Conservation (phyloP, 1,140 invertebrate genomes). For the Zaprionus africanus region DNA sequence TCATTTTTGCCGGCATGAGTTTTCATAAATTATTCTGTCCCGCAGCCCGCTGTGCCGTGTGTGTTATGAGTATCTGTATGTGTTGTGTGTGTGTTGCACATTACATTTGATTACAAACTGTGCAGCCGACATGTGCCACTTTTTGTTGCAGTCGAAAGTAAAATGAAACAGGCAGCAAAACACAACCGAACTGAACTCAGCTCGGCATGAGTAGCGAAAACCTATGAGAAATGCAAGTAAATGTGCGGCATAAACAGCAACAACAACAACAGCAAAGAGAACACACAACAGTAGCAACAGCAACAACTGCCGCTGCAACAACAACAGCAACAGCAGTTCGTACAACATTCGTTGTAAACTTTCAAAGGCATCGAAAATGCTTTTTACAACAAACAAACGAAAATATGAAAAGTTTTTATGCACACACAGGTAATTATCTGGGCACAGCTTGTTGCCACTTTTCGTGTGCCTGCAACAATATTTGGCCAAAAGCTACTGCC, state of each 20-base stretch:
- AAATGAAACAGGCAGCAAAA: conserved; percentile 59
- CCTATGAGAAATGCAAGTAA: conserved; percentile 45
- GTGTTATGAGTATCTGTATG: conserved; percentile 2
- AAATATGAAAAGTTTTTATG: conserved; percentile 54
- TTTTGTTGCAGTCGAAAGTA: conserved; percentile 70
- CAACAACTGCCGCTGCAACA: conserved; percentile 41
- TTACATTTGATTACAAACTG: conserved; percentile 74
- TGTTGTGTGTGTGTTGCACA: conserved; percentile 41
- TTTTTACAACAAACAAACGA: conserved; percentile 29
- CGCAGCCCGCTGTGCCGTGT: conserved; percentile 2
- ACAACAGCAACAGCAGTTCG: conserved; percentile 23
- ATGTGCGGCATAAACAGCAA: conserved; percentile 24
- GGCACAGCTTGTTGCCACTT: conserved; percentile 51
- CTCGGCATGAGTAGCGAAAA: conserved; percentile 71
- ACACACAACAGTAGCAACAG: conserved; percentile 22
- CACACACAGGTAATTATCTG: conserved; percentile 51
- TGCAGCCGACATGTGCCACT: conserved; percentile 76
- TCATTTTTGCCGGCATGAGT: conserved; percentile 39
- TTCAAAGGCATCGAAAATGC: conserved; percentile 56
- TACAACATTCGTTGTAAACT: conserved; percentile 44
- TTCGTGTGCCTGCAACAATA: conserved; percentile 20
- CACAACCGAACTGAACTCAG: conserved; percentile 45
- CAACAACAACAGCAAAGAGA: conserved; percentile 10
- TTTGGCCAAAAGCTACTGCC: background rate
- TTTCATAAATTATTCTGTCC: conserved; percentile 44